Conservation (phyloP, 2,888 invertebrate genomes). For the Tinea pellionella region DNA sequence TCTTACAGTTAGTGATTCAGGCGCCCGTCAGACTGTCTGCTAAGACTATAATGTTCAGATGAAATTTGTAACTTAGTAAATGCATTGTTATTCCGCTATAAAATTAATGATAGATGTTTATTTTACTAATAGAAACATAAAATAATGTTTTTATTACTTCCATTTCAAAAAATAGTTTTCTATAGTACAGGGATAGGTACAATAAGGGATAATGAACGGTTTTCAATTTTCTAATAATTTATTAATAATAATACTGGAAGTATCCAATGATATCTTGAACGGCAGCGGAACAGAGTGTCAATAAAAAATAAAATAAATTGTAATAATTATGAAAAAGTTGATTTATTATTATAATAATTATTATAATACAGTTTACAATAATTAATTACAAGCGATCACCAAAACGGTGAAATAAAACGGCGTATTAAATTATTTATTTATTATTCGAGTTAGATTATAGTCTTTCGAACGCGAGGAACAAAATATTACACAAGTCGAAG, state of each 20-base stretch:
- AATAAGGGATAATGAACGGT: too few species aligned
- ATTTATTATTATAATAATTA: conserved; percentile 69
- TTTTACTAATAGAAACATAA: background rate
- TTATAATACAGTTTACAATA: conserved; percentile 71
- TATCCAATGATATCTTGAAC: too few species aligned
- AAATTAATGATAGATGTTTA: background rate
- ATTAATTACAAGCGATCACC: conserved; percentile 71
- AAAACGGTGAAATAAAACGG: conserved; percentile 69
- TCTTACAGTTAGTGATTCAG: conserved; percentile 18
- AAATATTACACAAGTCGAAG: conserved; percentile 67
- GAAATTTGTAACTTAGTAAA: background rate
- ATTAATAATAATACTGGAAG: too few species aligned
- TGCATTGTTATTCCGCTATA: background rate
- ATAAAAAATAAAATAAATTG: conserved; percentile 42
- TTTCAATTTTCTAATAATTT: too few species aligned
- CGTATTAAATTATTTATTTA: conserved; percentile 55
- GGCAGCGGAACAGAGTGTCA: too few species aligned
- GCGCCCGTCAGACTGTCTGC: conserved; percentile 58
- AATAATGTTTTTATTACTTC: background rate
- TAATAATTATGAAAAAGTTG: conserved; percentile 71
- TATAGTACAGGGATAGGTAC: too few species aligned
- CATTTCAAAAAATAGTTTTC: too few species aligned
- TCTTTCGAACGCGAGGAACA: conserved; percentile 70
- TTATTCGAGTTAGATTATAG: conserved; percentile 62
- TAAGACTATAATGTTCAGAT: conserved; percentile 18